Percentiles rank a stretch among this genome's conserved stretches.
Conservation (phyloP, 2,797 vertebrate genomes). For the Hippopotamyrus pictus region DNA sequence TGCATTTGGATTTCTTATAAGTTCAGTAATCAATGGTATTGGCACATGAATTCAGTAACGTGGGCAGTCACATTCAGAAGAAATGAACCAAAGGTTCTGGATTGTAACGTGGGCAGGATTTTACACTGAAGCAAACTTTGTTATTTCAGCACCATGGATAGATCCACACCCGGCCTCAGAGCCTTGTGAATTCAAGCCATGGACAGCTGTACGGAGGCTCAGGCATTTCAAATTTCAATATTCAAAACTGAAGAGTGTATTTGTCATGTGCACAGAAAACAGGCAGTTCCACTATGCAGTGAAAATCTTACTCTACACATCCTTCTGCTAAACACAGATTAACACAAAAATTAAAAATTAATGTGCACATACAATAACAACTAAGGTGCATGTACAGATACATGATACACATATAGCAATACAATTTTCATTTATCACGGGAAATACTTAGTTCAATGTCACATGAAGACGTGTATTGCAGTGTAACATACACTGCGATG, state of each 20-base stretch:
- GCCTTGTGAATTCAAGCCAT: background rate
- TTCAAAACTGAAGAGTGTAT: background rate
- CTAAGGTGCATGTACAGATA: background rate
- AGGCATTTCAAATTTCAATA: background rate
- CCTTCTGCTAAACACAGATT: background rate
- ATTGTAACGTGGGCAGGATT: background rate
- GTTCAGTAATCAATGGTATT: background rate
- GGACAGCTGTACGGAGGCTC: background rate
- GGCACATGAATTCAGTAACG: background rate
- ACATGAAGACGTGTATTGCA: no score
- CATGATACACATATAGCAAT: background rate
- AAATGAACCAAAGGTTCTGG: background rate
- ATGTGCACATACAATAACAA: background rate
- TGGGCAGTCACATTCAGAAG: background rate
- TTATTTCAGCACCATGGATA: constrained; percentile 2
- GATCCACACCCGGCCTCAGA: background rate
- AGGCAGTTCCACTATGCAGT: background rate
- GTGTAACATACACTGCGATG: no score
- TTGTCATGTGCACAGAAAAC: background rate
- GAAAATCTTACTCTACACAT: background rate
- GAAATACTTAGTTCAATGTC: background rate
- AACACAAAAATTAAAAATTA: background rate
- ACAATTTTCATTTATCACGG: background rate
- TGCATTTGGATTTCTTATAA: background rate
- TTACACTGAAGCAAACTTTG: background rate